Percentiles rank a stretch among this genome's conserved stretches.
Conservation (phyloP, 2,888 invertebrate species). For the Parnassius glacialis region DNA sequence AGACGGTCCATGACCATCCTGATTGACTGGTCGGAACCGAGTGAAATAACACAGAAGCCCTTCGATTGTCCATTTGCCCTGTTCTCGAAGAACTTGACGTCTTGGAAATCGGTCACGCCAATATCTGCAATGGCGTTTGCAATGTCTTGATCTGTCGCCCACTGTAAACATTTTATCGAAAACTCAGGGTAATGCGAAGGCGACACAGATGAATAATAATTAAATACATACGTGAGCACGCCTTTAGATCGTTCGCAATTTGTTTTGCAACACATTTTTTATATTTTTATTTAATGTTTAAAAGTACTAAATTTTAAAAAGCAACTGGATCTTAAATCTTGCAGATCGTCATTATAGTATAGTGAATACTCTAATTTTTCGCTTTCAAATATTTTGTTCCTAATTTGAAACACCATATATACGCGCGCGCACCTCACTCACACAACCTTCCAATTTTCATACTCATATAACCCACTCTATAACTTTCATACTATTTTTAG, state of each 20-base stretch:
- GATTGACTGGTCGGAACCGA: constrained; percentile 95
- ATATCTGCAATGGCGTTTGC: constrained; percentile 93
- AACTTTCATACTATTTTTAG: neutral
- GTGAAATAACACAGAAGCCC: constrained; percentile 97
- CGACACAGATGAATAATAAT: constrained; percentile 36
- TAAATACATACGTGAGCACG: constrained; percentile 38
- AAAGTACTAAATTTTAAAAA: too few species aligned
- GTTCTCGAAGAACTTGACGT: constrained; percentile 99
- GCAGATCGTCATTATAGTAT: too few species aligned
- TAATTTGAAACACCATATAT: neutral
- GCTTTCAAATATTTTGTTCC: neutral
- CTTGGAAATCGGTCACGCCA: constrained; percentile 96
- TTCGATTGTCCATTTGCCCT: constrained; percentile 99
- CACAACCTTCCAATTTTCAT: neutral
- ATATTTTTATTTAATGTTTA: too few species aligned
- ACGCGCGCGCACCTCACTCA: neutral
- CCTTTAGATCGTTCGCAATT: constrained; percentile 14
- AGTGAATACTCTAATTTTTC: too few species aligned
- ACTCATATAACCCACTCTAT: neutral
- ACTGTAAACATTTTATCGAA: constrained; percentile 84
- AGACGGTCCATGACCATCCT: constrained; percentile 95
- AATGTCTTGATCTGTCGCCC: constrained; percentile 98
- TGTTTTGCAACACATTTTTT: neutral
- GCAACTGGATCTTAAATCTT: too few species aligned
- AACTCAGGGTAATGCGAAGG: constrained; percentile 50